Percentiles rank a stretch among this genome's conserved stretches.
Evolutionary conservation across 2,888 invertebrate species (phyloP).

Genomic region (Chrysolina haemoptera): DNA sequence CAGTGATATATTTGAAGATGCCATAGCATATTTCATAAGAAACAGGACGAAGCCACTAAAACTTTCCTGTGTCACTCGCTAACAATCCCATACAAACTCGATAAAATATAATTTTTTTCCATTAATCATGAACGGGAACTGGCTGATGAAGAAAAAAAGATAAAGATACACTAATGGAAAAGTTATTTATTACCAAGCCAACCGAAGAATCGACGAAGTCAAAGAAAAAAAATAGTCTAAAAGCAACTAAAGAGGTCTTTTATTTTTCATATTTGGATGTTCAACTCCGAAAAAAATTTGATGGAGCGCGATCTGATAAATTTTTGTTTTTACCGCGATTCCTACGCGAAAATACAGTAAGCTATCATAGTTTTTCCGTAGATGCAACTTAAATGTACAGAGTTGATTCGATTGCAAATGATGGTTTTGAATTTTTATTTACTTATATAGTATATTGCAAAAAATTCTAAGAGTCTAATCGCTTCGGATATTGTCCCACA

Average conservation of each 20-base stretch:
- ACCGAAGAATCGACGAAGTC: slow-evolving; percentile 7
- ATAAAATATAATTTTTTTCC: not conserved
- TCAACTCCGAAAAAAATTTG: not conserved
- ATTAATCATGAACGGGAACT: not conserved
- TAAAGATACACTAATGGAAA: slow-evolving; percentile 17
- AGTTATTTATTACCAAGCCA: slow-evolving; percentile 12
- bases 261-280: slow-evolving; percentile 1
- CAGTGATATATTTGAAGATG: not conserved
- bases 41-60: not conserved
- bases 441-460: too few relatives aligned
- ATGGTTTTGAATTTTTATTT: too few relatives aligned
- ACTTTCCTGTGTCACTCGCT: not conserved
- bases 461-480: too few relatives aligned
- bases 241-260: slow-evolving; percentile 9
- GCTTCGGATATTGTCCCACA: too few relatives aligned
- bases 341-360: too few relatives aligned
- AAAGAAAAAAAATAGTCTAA: not conserved
- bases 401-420: too few relatives aligned
- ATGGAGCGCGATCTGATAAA: not conserved
- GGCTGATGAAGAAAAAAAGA: slow-evolving; percentile 8
- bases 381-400: too few relatives aligned
- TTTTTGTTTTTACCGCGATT: not conserved
- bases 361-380: too few relatives aligned
- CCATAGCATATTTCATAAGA: not conserved
- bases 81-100: not conserved